Conservation (phyloP, 2,113 vertebrate genomes). For the Anguilla rostrata region DNA sequence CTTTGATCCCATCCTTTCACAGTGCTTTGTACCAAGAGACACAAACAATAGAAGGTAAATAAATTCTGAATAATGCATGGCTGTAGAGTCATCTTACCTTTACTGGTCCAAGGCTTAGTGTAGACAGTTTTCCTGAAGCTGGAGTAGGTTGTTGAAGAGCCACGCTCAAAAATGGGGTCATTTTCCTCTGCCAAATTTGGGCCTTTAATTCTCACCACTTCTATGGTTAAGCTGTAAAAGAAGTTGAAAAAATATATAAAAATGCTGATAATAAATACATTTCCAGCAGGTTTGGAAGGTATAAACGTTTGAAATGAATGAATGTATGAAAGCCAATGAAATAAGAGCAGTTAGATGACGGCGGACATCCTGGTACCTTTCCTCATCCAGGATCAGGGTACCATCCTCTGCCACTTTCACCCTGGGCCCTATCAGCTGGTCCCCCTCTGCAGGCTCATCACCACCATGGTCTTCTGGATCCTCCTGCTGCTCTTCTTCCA, state of each 20-base stretch:
- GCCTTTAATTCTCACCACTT: constrained; percentile 86
- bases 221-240: constrained; percentile 87
- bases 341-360: background rate
- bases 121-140: constrained; percentile 89
- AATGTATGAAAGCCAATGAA: background rate
- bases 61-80: background rate
- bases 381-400: constrained; percentile 94
- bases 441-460: constrained; percentile 66
- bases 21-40: background rate
- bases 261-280: background rate
- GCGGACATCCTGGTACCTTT: constrained; percentile 75
- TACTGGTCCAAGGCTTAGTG: constrained; percentile 90
- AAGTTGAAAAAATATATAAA: background rate
- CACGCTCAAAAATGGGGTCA: constrained; percentile 95
- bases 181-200: constrained; percentile 83
- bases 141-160: constrained; percentile 95
- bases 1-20: background rate
- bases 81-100: constrained; percentile 68
- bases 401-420: constrained; percentile 98
- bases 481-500: constrained; percentile 59
- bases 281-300: background rate
- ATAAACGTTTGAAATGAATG: background rate
- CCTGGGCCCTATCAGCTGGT: constrained; percentile 81
- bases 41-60: background rate
- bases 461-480: constrained; percentile 58